Evolutionary conservation across 2,797 vertebrate species (phyloP).

Genomic region (Uromys caudimaculatus): DNA sequence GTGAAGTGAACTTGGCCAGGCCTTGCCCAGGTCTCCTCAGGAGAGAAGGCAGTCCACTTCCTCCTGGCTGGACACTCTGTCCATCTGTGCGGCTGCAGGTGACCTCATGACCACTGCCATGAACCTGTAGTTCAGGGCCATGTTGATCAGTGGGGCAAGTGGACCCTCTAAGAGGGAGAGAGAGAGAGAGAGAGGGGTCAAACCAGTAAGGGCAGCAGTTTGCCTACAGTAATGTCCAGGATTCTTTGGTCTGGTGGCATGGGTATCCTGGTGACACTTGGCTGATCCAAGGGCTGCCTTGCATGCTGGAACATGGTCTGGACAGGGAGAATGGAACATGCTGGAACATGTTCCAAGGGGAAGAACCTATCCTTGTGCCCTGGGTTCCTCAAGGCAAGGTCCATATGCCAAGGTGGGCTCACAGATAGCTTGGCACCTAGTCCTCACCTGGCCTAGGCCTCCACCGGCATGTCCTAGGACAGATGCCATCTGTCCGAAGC

Average conservation of each 20-base stretch:
- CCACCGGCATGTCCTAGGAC: accelerated
- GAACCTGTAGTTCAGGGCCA: accelerated
- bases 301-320: accelerated
- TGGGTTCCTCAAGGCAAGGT: too few relatives aligned
- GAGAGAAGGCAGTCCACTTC: background rate
- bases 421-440: background rate
- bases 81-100: too few relatives aligned
- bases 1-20: background rate
- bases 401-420: accelerated
- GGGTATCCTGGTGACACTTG: accelerated
- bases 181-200: background rate
- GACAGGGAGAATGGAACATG: too few relatives aligned
- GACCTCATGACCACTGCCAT: background rate
- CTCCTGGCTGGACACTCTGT: background rate
- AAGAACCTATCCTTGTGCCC: background rate
- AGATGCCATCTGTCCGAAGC: accelerated
- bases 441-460: accelerated
- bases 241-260: background rate
- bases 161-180: background rate
- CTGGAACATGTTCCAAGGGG: background rate
- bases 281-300: background rate
- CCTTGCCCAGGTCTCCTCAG: background rate
- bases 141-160: background rate
- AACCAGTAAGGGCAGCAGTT: accelerated
- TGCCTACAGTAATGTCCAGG: background rate